Conservation (phyloP, 2,113 vertebrate genomes). For the Atractosteus spatula region DNA sequence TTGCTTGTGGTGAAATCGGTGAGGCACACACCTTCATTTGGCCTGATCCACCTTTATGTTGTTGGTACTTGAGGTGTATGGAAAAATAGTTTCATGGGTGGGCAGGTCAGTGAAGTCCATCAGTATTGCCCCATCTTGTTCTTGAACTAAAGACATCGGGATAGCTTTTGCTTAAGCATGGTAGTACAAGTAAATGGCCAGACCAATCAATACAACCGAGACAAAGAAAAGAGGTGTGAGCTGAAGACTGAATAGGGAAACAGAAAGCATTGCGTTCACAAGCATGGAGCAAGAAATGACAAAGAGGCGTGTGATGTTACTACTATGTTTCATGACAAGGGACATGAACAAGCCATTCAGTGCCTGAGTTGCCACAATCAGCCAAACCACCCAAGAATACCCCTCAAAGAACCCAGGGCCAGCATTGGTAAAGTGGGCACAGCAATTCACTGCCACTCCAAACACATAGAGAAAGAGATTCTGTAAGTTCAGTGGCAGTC, state of each 20-base stretch:
- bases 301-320: slow-evolving; percentile 88
- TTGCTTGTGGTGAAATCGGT: too few relatives aligned
- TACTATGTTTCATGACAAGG: slow-evolving; percentile 88
- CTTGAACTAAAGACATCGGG: too few relatives aligned
- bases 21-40: too few relatives aligned
- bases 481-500: slow-evolving; percentile 81
- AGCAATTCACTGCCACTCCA: slow-evolving; percentile 76
- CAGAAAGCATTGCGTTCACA: slow-evolving; percentile 80
- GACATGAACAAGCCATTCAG: slow-evolving; percentile 90
- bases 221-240: slow-evolving; percentile 78
- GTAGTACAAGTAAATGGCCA: slow-evolving; percentile 86
- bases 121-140: too few relatives aligned
- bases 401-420: slow-evolving; percentile 72
- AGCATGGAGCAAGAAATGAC: slow-evolving; percentile 90
- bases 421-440: slow-evolving; percentile 55
- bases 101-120: too few relatives aligned
- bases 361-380: slow-evolving; percentile 80
- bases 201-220: slow-evolving; percentile 66
- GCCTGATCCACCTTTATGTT: too few relatives aligned
- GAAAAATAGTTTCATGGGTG: too few relatives aligned
- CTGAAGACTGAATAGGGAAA: slow-evolving; percentile 74
- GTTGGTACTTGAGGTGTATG: too few relatives aligned
- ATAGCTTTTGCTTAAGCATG: too few relatives aligned
- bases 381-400: slow-evolving; percentile 72
- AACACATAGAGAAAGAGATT: slow-evolving; percentile 89